Evolutionary conservation across 2,113 vertebrate genomes (phyloP), one percentile per base, ranked within the genome.

Genomic region (Pampusana beccarii): DNA sequence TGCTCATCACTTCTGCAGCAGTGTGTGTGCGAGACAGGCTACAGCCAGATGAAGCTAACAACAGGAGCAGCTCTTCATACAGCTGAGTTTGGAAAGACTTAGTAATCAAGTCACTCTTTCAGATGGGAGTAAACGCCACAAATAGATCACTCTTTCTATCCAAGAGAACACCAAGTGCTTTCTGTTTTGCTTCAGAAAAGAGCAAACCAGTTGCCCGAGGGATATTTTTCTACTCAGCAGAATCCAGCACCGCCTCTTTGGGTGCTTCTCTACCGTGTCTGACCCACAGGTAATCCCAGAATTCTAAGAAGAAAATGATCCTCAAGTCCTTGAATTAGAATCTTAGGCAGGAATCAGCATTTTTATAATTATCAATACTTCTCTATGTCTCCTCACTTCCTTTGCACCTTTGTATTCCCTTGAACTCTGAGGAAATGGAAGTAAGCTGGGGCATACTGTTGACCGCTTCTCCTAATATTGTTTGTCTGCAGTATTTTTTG

Each of bases 41-140:
- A 54, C 54, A 62, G 80, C 58, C 64, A 8, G 0, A 21, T 83
- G 71, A 94, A 94, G 50, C 77, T 70, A 94, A 42, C 75, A 91
- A 86, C 40, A 54, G 71, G 79, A 90, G 33, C 67, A 24, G 34
- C 56, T 66, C 85, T 92, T 77, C 29, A n/a, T 77, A 38, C 36
- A 83, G 82, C 81, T 90, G 88, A 62, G 70, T 92, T 80, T 81
- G 51, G 92, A 80, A 94, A 67, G 83, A 87, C 77, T 95, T 91
- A 44, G 54, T 82, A 85, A 88, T 74, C 81, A 86, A 92, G 81
- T 80, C 57, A 65, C 66, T 88, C 64, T 65, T 89, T 96, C 71
- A 83, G 64, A 65, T 58, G 51, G 31, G 44, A 93, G 60, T 34
- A 72, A 95, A 74, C 40, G 78, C 40, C 66, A 83, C 93, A 88